Base-by-base conservation (phyloP, 2,888 invertebrate genomes). In the Palloptera scutellata region DNA sequence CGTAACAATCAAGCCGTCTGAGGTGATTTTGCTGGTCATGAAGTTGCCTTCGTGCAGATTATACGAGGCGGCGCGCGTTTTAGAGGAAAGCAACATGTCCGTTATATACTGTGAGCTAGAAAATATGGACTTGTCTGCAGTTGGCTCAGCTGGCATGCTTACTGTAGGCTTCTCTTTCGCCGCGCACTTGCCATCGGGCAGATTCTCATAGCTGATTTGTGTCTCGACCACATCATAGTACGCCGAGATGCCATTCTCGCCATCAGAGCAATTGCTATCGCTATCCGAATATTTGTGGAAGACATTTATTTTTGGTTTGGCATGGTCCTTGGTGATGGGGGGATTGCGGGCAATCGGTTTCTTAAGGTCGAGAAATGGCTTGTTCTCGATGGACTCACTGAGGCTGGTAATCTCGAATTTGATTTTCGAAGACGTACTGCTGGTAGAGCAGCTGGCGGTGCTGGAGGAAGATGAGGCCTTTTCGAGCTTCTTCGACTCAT, bases 261-360 rank as follows among this genome's bases (percentile, higher is more conserved):
- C 87, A 77, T 89, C 89, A 6, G 89, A 89, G 75, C 89, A 88
- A 57, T 88, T 88, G 70, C 88, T 86, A 52, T 89, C 89, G 3
- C 88, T 87, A 74, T 88, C 88, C 60, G 88, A 86, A 72, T 87
- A 88, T 73, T 88, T 87, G 66, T 88, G 87, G 76, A 88, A 88
- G 58, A 89, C 84, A 75, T 88, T 90, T 68, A 91, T 88, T 80
- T 89, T 88, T 60, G 91, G 91, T 76, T 91, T 88, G 75, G 90
- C 88, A 73, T 89, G 88, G 73, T 90, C 91, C 84, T 89, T 88
- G 73, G 88, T 88, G 75, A 91, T 86, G 43, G 91, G 90, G 1
- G 88, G 88, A 75, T 91, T 89, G 77, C 91, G 86, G 10, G 85
- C 85, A 69, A 88, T 84, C 64, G 84, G 77, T 68, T 84, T 84